Base-by-base conservation (phyloP, 35 echinoderm and acorn worm species). In the Amphiura filiformis region DNA sequence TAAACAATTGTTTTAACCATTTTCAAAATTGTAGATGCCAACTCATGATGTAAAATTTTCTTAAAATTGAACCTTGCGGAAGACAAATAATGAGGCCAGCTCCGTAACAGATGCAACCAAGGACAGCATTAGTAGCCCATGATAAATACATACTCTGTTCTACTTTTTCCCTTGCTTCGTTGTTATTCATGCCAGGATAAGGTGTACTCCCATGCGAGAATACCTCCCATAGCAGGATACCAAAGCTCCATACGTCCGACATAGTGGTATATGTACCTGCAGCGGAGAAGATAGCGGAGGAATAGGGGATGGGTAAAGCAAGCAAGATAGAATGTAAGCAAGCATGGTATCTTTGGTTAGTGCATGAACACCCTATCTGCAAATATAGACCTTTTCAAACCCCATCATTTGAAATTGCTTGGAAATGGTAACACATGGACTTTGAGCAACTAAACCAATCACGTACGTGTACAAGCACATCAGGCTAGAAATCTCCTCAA, bases 191-290 rank as follows among this genome's bases (percentile, higher is more conserved):
- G 36, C 95, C 95, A 15, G 95, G 91, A 75, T 97, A 97, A 0
- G 95, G 95, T n/a, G 89, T 93, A 76, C 91, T 97, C 0, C 95
- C 95, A 34, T 90, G 82, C 31, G 91, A 93, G 56, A 97, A 97
- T 52, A 97, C 86, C 65, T 97, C 95, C 84, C 88, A 97, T 57
- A 97, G 86, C 13, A 97, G 61, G 61, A 97, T 93, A 0, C 95
- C 95, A 82, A 94, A 97, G 70, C 95, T 97, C 95, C 95, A 97
- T 12, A 97, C 91, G 41, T 97, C 95, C 1, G 91, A 97, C 82
- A 86, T 86, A 14, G 91, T 89, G 34, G 95, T 97, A 52, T 97
- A 97, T 76, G 86, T 90, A 57, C 95, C 95, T 97, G 40, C 15
- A 41, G 47, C 42, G 0, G 44, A 32, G 80, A 75, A 83, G 61